A percentile compares a stretch with the other conserved stretches of the same genome.
Conservation (phyloP, 1,140 invertebrate genomes). For the Drosophila sulfurigaster region DNA sequence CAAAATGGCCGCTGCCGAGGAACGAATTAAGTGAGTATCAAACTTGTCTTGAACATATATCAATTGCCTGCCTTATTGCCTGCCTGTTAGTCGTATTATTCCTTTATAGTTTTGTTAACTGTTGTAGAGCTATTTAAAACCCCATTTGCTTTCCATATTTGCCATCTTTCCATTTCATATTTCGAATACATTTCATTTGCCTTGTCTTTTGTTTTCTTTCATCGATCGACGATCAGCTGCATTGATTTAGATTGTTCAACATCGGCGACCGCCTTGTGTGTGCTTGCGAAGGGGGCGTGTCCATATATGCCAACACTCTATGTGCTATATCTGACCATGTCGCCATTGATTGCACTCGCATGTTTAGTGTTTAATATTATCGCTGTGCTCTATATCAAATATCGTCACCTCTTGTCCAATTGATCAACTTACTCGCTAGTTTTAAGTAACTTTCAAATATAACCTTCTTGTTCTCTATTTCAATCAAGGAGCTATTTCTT, state of each 20-base stretch:
- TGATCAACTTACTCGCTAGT: constrained; percentile 25
- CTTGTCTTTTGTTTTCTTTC: constrained; percentile 43
- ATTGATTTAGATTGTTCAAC: constrained; percentile 54
- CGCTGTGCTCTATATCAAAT: constrained; percentile 77
- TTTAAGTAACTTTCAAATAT: constrained; percentile 19
- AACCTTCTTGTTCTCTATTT: not conserved
- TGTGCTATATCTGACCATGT: constrained; percentile 81
- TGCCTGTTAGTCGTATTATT: not conserved
- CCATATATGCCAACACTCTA: constrained; percentile 77
- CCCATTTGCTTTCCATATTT: constrained; percentile 10
- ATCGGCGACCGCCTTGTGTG: constrained; percentile 59
- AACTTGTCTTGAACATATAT: not conserved
- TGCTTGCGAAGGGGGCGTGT: constrained; percentile 76
- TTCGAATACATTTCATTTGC: constrained; percentile 43
- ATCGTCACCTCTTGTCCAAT: constrained; percentile 64
- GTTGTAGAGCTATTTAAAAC: not conserved
- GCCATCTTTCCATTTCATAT: no score
- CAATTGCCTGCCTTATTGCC: not conserved
- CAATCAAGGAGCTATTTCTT: not conserved
- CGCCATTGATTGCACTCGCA: constrained; percentile 77
- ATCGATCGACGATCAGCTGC: constrained; percentile 54
- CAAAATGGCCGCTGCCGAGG: constrained; percentile 85
- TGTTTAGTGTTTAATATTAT: constrained; percentile 80
- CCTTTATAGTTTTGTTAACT: constrained; percentile 7
- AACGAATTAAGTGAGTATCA: constrained; percentile 79